Evolutionary conservation across 53 echinoderm and acorn worm species (phyloP), one percentile per base, ranked within the genome.

Genomic region (Glandiceps talaboti): DNA sequence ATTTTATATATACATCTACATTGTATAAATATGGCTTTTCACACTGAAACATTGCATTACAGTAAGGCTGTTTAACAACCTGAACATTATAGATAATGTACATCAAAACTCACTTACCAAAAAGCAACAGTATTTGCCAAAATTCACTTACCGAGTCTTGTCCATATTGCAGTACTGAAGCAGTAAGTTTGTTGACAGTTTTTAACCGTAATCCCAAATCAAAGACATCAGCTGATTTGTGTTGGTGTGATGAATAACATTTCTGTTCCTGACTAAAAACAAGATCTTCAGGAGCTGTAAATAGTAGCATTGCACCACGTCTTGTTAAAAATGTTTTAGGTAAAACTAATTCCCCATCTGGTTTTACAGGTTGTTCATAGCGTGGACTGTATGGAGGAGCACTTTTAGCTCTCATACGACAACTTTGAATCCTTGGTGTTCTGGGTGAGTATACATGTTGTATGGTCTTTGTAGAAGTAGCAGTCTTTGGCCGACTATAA

Each of bases 311-410:
- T 10, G 93, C 93, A 14, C 99, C 93, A 64, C 92, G 93, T 14
- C 99, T 81, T 26, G 99, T 97, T 33, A 91, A 83, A 79, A 80
- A 86, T 0, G 99, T 97, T 88, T 93, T 97, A 74, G 99, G 99
- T 74, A 92, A 82, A 30, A 32, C 29, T 80, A 87, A 73, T 73
- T 85, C 73, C 27, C 85, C 80, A 32, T 87, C 73, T 32, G 77
- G 33, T 75, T 79, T 83, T 31, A 32, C 31, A 20, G 64, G 64
- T 20, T 27, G 74, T 27, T 6, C 77, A 31, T 27, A 25, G 27
- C 25, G 0, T 28, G 78, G 82, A 14, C 85, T 75, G 10, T 73
- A 25, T 26, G 80, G 32, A 0, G 87, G 82, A 26, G 88, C 88
- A 77, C 95, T 92, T 84, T 87, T 87, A 30, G 81, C 85, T 76